Evolutionary conservation across 2,888 invertebrate species (phyloP).

Genomic region (Tinea trinotella): DNA sequence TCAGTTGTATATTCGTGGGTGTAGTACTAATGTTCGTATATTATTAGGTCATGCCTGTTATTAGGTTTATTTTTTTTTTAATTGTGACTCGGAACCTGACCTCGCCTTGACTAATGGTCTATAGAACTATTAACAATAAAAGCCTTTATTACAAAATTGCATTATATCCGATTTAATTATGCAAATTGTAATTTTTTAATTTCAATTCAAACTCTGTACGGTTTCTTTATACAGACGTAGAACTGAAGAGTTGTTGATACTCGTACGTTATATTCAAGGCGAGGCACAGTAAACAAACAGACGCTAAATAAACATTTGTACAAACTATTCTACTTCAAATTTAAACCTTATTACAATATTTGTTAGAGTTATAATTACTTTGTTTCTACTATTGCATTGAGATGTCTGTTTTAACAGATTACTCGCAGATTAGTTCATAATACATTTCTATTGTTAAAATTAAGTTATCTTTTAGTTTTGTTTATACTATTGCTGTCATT

Average conservation of each 20-base stretch:
- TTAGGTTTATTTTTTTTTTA: neutral
- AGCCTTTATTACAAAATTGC: too few species aligned
- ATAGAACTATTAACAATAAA: too few species aligned
- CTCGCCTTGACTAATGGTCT: too few species aligned
- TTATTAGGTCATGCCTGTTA: too few species aligned
- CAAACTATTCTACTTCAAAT: neutral
- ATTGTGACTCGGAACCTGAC: neutral
- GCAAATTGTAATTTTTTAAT: too few species aligned
- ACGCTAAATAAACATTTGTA: neutral
- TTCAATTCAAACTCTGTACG: neutral
- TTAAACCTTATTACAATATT: neutral
- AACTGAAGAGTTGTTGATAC: neutral
- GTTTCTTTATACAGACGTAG: neutral
- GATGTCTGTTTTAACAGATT: neutral
- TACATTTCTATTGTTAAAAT: neutral
- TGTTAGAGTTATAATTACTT: neutral
- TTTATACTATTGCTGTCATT: too few species aligned
- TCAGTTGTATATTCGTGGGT: neutral
- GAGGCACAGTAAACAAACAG: neutral
- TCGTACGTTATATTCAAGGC: constrained; percentile 2
- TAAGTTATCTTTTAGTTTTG: too few species aligned
- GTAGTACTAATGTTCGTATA: neutral
- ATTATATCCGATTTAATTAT: too few species aligned
- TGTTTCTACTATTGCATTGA: neutral
- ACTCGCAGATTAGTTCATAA: neutral